phyloP scores from a whole-genome alignment of 2,797 vertebrate genomes.

The Philypnodon macrostomus region DNA sequence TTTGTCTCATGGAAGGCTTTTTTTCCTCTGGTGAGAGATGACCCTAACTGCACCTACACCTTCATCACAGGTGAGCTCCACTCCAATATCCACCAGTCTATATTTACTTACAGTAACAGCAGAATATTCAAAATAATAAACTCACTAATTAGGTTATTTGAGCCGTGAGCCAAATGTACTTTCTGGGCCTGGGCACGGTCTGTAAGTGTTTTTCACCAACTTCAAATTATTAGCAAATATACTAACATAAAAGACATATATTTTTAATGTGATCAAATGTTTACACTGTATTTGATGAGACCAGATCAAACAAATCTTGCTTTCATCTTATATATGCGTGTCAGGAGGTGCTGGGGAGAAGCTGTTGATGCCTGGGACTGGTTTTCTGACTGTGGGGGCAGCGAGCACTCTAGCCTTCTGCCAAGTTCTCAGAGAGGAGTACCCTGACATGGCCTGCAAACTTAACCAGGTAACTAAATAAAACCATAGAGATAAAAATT shows the following conservation, averaged over 20 bases:
- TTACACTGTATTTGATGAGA: too few species aligned
- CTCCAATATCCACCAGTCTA: not conserved
- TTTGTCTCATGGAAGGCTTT: constrained; percentile 83
- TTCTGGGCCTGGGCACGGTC: too few species aligned
- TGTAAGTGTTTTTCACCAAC: too few species aligned
- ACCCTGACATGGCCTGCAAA: constrained; percentile 79
- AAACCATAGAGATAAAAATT: not conserved
- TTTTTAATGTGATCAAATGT: too few species aligned
- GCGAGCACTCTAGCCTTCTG: constrained; percentile 82
- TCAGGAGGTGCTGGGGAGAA: constrained; percentile 83
- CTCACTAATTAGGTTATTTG: too few species aligned
- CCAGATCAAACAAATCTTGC: not conserved
- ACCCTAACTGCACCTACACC: constrained; percentile 78
- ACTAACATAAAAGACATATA: too few species aligned
- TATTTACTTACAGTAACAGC: too few species aligned
- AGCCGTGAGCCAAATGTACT: too few species aligned
- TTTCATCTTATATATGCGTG: not conserved
- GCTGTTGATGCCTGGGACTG: constrained; percentile 83
- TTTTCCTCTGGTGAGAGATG: constrained; percentile 78
- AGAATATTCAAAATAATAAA: too few species aligned
- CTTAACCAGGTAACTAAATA: constrained; percentile 73
- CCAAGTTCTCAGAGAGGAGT: constrained; percentile 81
- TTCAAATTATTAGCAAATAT: too few species aligned
- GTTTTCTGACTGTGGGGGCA: constrained; percentile 83
- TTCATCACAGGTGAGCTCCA: constrained; percentile 80